These are phyloP conservation scores for Pseudopleuronectes americanus DNA, from an alignment of 2,797 vertebrate species.

Conservation along the genomic window DNA sequence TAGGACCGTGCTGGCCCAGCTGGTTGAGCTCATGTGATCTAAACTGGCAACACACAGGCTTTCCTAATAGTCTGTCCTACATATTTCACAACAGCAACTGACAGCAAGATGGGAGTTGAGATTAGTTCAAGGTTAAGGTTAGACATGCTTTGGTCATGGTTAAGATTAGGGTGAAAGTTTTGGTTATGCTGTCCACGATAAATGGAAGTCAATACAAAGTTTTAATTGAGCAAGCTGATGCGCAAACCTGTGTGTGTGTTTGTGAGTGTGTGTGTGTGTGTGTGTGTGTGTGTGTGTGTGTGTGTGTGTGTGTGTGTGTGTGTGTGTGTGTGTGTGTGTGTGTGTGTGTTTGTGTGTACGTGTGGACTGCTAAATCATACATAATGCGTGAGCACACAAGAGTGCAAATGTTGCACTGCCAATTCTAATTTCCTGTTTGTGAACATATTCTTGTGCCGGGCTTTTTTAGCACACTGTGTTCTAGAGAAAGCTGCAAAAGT, in stretches of 20 bases:
- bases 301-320: neutral
- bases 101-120: too few relatives aligned
- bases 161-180: too few relatives aligned
- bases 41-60: slow-evolving; percentile 11
- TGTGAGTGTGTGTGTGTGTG: too few relatives aligned
- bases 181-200: too few relatives aligned
- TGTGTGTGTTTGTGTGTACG: neutral
- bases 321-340: neutral
- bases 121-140: too few relatives aligned
- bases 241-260: too few relatives aligned
- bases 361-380: slow-evolving; percentile 52
- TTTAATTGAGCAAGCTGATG: too few relatives aligned
- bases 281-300: too few relatives aligned
- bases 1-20: slow-evolving; percentile 1
- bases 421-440: slow-evolving; percentile 85
- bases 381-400: slow-evolving; percentile 56
- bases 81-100: slow-evolving; percentile 10
- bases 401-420: slow-evolving; percentile 70
- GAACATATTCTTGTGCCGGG: slow-evolving; percentile 63
- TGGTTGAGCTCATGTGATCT: slow-evolving; percentile 30
- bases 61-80: slow-evolving; percentile 14
- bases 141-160: too few relatives aligned
- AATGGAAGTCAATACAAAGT: too few relatives aligned
- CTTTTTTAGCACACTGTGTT: slow-evolving; percentile 65
- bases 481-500: slow-evolving; percentile 53